These are phyloP conservation scores for Hyalella azteca DNA, from an alignment of 2,888 invertebrate species.

Conservation along the genomic window DNA sequence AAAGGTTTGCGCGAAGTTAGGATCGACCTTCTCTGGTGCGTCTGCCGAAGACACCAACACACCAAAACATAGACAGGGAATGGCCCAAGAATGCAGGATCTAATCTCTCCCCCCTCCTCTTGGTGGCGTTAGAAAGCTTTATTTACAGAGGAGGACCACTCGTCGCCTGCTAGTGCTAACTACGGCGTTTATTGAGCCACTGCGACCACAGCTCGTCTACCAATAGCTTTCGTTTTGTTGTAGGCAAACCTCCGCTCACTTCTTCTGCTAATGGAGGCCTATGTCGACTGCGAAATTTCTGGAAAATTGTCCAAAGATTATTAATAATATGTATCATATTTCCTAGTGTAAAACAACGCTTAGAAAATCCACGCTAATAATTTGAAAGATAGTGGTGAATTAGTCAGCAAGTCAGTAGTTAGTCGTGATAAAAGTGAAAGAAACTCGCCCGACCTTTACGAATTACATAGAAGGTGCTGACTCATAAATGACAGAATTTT, in stretches of 20 bases:
- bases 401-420: too few species aligned
- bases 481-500: too few species aligned
- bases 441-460: too few species aligned
- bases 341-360: too few species aligned
- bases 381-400: too few species aligned
- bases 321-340: neutral
- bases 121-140: constrained; percentile 6
- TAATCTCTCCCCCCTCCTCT: too few species aligned
- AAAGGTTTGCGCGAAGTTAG: neutral
- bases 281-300: neutral
- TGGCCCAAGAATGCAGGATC: constrained; percentile 25
- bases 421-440: too few species aligned
- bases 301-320: neutral
- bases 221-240: neutral
- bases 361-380: too few species aligned
- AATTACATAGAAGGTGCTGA: too few species aligned
- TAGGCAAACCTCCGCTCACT: neutral
- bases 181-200: neutral
- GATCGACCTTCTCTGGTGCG: constrained; percentile 16
- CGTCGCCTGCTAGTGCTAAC: constrained; percentile 8
- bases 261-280: neutral
- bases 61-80: constrained; percentile 1
- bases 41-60: neutral
- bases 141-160: constrained; percentile 4
- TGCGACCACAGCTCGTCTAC: neutral